These are phyloP conservation scores for Varroa destructor DNA, from an alignment of 1,140 invertebrate species.

Conservation along the genomic window DNA sequence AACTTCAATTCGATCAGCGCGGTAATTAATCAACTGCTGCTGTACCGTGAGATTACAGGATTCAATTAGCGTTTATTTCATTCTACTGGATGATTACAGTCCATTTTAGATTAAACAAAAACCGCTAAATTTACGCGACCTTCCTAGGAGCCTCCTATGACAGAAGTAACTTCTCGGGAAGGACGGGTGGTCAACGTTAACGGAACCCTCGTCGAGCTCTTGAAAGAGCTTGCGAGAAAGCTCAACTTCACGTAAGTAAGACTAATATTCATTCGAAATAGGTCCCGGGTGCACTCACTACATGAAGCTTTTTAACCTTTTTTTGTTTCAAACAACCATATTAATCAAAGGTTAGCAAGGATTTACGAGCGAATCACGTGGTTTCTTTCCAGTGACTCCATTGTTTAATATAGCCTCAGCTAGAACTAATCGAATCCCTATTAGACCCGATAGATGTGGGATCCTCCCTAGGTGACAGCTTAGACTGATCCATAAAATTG, in stretches of 20 bases:
- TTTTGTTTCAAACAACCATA: no score
- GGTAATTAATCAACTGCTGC: not conserved
- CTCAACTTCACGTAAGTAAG: constrained; percentile 60
- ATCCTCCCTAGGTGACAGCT: constrained; percentile 22
- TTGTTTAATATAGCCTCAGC: constrained; percentile 3
- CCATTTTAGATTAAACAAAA: not conserved
- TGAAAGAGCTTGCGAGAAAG: constrained; percentile 57
- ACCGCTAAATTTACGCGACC: not conserved
- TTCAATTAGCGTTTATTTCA: no score
- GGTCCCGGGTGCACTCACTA: constrained; percentile 14
- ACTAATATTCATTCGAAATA: constrained; percentile 26
- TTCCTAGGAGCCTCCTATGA: constrained; percentile 33
- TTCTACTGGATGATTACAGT: not conserved
- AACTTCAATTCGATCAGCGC: not conserved
- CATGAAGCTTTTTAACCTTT: not conserved
- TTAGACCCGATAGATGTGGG: no score
- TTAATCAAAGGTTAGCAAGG: no score
- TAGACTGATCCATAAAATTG: constrained; percentile 38
- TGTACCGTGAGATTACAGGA: not conserved
- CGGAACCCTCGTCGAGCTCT: constrained; percentile 50
- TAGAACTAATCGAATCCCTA: constrained; percentile 29
- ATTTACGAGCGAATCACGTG: no score
- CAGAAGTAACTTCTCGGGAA: constrained; percentile 30
- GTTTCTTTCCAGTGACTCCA: no score
- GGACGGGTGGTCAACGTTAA: constrained; percentile 22